These are phyloP conservation scores for Drosophila varians DNA, from an alignment of 1,140 invertebrate genomes.

Conservation along the genomic window DNA sequence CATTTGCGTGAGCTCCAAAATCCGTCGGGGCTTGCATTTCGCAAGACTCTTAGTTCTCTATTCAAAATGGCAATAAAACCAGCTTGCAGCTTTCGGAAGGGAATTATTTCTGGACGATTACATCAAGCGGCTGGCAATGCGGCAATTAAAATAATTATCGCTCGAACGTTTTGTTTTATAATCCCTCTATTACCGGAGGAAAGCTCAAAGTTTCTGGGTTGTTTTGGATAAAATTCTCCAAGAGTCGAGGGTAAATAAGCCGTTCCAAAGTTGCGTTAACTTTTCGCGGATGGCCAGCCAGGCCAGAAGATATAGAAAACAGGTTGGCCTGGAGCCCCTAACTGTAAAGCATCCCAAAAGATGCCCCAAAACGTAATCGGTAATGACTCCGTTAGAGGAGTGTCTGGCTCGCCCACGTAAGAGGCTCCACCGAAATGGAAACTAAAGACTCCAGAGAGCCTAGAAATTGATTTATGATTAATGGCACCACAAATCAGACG, in stretches of 20 bases:
- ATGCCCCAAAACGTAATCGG: not conserved
- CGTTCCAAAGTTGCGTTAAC: not conserved
- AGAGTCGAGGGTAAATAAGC: not conserved
- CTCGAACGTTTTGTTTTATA: not conserved
- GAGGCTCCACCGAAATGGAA: not conserved
- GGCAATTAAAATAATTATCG: not conserved
- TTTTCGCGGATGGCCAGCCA: too few species aligned
- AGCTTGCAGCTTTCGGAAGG: not conserved
- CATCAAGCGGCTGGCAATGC: not conserved
- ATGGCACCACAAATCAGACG: slow-evolving; percentile 16
- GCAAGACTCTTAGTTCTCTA: not conserved
- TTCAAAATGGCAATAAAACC: not conserved
- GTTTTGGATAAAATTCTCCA: not conserved
- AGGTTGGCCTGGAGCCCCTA: not conserved
- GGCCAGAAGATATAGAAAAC: not conserved
- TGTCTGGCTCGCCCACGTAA: slow-evolving; percentile 9
- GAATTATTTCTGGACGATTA: not conserved
- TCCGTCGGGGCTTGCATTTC: too few species aligned
- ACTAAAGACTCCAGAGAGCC: not conserved
- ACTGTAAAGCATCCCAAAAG: slow-evolving; percentile 4
- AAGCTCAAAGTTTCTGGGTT: not conserved
- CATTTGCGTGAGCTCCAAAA: not conserved
- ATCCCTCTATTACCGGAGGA: not conserved
- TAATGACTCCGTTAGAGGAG: slow-evolving; percentile 12
- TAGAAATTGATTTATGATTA: slow-evolving; percentile 3